Base-by-base conservation (phyloP, 2,113 vertebrate species). In the Pycnonotus jocosus region DNA sequence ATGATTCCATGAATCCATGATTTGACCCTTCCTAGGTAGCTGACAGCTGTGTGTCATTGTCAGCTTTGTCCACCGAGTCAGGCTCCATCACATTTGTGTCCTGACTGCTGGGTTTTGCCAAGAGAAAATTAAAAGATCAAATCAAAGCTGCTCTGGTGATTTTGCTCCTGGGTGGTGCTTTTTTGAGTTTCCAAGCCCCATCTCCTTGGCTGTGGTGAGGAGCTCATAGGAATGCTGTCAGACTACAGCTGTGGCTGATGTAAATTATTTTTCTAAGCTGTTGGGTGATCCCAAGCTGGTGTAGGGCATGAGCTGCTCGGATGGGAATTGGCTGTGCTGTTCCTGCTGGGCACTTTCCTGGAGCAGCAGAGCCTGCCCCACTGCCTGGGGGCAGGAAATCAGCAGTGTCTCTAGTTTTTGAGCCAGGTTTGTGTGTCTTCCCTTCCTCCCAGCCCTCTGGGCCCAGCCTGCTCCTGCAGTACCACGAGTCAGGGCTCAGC, bases 401-500 rank as follows among this genome's bases (percentile, higher is more conserved):
- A 35, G 35, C 2, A 2, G 6, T 20, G 35, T 21, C 19, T 15
- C 20, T 23, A 2, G 14, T 31, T 88, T n/a, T 10, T 69, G n/a
- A 85, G 31, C 25, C 20, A 62, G 24, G 21, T 65, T 57, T 70
- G 38, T 66, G 38, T n/a, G 40, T 18, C 20, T 25, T 53, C 28
- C 57, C 40, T 40, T 51, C 48, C 77, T 38, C 0, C 0, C 64
- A 83, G 91, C 25, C 78, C 82, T 42, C 18, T 2, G 51, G 88
- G 71, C 91, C 96, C 88, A 99, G 95, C 76, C 97, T 98, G 10
- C 97, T 99, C 51, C 97, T 93, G 71, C 98, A 98, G 86, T 99
- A 98, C 33, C 98, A 97, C 11, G 98, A 98, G 65, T 99, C 98
- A 1, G 99, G 99, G 3, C 96, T 99, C 79, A 99, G 98, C 48